Conservation (phyloP, 2,113 vertebrate genomes). For the Leptosomus discolor region DNA sequence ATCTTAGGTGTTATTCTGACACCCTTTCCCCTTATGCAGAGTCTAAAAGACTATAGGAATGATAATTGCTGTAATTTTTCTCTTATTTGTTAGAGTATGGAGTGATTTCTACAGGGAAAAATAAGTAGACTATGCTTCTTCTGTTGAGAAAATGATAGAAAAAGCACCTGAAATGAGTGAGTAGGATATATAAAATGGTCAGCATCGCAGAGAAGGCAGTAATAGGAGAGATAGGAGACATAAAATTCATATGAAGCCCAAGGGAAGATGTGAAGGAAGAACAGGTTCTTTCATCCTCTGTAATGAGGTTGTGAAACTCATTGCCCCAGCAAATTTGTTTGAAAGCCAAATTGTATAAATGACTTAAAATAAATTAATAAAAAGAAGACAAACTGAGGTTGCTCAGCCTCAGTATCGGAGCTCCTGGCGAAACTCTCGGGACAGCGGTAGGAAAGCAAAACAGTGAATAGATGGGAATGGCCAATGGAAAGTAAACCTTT, state of each 20-base stretch:
- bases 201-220: not conserved
- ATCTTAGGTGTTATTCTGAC: not conserved
- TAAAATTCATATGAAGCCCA: not conserved
- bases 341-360: not conserved
- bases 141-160: not conserved
- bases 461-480: not conserved
- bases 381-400: not conserved
- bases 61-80: not conserved
- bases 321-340: not conserved
- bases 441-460: not conserved
- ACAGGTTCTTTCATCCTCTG: not conserved
- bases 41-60: not conserved
- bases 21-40: not conserved
- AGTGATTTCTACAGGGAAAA: not conserved
- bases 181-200: not conserved
- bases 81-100: not conserved
- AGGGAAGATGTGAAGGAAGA: not conserved
- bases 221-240: not conserved
- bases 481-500: not conserved
- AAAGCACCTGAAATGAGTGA: not conserved
- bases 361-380: not conserved
- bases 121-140: not conserved
- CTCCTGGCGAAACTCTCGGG: not conserved
- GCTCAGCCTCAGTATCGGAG: not conserved
- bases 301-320: not conserved